A percentile compares a stretch with the other conserved stretches of the same genome.
Conservation (phyloP, 1,140 invertebrate species). For the Daktulosphaira vitifoliae region DNA sequence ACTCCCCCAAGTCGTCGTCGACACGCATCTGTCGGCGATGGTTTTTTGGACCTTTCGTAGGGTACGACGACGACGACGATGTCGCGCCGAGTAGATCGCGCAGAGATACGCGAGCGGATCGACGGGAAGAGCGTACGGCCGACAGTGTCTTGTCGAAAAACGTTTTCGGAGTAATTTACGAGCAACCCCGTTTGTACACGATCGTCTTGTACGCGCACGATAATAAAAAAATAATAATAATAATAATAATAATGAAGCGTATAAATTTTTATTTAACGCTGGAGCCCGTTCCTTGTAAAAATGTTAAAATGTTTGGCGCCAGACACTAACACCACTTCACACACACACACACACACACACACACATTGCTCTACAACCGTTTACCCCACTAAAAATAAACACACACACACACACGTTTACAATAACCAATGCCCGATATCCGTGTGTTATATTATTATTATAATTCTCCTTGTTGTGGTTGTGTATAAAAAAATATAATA, state of each 20-base stretch:
- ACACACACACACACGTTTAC: background rate
- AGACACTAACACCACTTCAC: background rate
- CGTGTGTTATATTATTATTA: too few species aligned
- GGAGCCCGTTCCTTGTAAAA: slow-evolving; percentile 6
- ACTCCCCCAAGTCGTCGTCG: too few species aligned
- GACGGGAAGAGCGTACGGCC: background rate
- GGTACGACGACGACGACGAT: too few species aligned
- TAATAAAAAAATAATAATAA: slow-evolving; percentile 17
- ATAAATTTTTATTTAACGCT: slow-evolving; percentile 29
- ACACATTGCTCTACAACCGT: too few species aligned
- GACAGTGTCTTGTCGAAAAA: slow-evolving; percentile 5
- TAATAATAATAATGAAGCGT: slow-evolving; percentile 10
- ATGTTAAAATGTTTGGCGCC: slow-evolving; percentile 33
- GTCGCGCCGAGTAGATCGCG: slow-evolving; percentile 17
- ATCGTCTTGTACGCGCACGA: background rate
- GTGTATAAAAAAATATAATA: background rate
- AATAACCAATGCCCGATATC: too few species aligned
- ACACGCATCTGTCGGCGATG: too few species aligned
- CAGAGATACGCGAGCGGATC: slow-evolving; percentile 9
- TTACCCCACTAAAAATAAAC: too few species aligned
- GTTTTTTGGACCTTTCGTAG: too few species aligned
- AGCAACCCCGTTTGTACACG: slow-evolving; percentile 23
- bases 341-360: background rate
- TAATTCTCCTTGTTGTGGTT: too few species aligned
- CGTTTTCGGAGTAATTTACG: slow-evolving; percentile 25